phyloP scores from a whole-genome alignment of 2,888 invertebrate species.

The Athripsodes cinereus region DNA sequence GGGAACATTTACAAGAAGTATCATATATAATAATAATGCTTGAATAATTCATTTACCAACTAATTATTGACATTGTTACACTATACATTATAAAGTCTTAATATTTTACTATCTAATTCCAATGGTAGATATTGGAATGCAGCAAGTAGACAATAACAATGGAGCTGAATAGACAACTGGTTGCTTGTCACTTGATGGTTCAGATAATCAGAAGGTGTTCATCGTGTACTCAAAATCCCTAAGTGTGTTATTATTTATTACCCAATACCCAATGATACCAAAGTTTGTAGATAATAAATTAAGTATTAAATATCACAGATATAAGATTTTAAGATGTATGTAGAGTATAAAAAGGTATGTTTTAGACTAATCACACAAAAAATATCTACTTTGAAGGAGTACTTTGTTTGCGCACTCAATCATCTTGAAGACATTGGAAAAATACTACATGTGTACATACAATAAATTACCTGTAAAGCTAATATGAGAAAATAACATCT shows the following conservation, averaged over 20 bases:
- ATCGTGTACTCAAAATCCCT: no score
- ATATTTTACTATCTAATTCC: constrained; percentile 17
- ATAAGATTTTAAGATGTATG: background rate
- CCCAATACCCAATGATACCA: background rate
- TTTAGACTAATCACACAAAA: background rate
- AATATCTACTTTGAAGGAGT: no score
- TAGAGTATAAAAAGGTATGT: background rate
- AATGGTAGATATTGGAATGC: background rate
- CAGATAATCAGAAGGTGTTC: background rate
- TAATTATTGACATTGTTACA: constrained; percentile 27
- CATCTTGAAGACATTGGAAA: no score
- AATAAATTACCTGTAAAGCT: no score
- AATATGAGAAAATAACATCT: no score
- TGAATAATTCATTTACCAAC: constrained; percentile 17
- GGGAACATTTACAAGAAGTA: constrained; percentile 24
- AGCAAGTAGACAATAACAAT: background rate
- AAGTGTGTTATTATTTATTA: background rate
- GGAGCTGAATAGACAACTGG: no score
- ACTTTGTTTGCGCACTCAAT: no score
- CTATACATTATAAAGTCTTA: constrained; percentile 23
- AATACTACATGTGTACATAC: no score
- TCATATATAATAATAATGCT: no score
- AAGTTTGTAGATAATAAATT: background rate
- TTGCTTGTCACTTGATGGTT: background rate
- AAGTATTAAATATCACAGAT: constrained; percentile 1